Conservation (phyloP, 2,888 invertebrate species). For the Hypena proboscidalis region DNA sequence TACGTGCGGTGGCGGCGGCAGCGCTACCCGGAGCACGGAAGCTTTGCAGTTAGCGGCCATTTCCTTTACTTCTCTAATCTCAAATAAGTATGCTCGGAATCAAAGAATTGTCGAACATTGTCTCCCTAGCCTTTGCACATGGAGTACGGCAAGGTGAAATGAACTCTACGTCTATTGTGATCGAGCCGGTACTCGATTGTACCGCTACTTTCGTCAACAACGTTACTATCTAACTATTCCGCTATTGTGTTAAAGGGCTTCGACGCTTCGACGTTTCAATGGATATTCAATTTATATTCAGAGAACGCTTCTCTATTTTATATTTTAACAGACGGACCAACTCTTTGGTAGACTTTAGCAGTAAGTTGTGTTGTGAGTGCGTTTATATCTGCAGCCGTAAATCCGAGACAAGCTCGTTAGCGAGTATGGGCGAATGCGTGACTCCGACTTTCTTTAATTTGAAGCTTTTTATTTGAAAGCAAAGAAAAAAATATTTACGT, state of each 20-base stretch:
- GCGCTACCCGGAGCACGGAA: background rate
- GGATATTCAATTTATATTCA: conserved; percentile 51
- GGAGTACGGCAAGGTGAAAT: conserved; percentile 38
- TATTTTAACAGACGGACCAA: conserved; percentile 77
- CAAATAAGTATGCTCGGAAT: conserved; percentile 39
- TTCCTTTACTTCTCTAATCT: conserved; percentile 29
- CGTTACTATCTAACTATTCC: conserved; percentile 42
- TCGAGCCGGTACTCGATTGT: conserved; percentile 41
- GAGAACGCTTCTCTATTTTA: conserved; percentile 42
- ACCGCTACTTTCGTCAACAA: conserved; percentile 37
- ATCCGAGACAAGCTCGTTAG: conserved; percentile 19
- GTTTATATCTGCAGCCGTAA: conserved; percentile 54
- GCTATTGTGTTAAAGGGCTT: conserved; percentile 51
- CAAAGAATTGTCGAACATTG: conserved; percentile 51
- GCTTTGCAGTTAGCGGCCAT: conserved; percentile 24
- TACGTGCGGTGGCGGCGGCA: background rate
- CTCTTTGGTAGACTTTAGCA: conserved; percentile 72
- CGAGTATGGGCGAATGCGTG: conserved; percentile 28
- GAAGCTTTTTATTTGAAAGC: conserved; percentile 12
- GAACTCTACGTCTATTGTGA: conserved; percentile 46
- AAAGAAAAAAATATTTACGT: conserved; percentile 18
- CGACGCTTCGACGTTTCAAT: conserved; percentile 52
- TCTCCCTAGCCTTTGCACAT: conserved; percentile 19
- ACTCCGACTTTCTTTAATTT: conserved; percentile 33
- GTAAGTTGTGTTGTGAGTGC: conserved; percentile 59